These are phyloP conservation scores for Danio choprae DNA, from an alignment of 2,797 vertebrate genomes.

Conservation along the genomic window DNA sequence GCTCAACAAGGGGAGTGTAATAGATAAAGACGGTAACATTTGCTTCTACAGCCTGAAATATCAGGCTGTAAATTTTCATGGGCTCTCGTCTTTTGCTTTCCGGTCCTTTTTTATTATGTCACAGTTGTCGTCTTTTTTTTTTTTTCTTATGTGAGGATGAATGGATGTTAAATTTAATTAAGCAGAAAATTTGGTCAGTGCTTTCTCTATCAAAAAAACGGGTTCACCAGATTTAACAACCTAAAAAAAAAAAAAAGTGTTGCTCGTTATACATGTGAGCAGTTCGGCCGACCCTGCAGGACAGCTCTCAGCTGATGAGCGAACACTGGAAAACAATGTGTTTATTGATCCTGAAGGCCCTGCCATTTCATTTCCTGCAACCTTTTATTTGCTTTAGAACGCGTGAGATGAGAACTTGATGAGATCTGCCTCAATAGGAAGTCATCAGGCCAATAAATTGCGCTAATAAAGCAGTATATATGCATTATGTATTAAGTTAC, in stretches of 20 bases:
- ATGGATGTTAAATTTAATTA: constrained; percentile 81
- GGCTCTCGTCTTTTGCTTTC: constrained; percentile 68
- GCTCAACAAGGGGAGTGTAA: constrained; percentile 66
- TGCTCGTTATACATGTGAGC: constrained; percentile 74
- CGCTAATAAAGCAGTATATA: constrained; percentile 68
- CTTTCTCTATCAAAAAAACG: constrained; percentile 67
- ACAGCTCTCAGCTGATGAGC: constrained; percentile 73
- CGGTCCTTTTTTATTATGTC: constrained; percentile 49
- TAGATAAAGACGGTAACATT: constrained; percentile 49
- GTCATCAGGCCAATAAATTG: constrained; percentile 72
- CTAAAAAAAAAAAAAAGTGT: constrained; percentile 62
- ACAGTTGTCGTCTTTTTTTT: constrained; percentile 35
- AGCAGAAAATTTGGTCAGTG: constrained; percentile 77
- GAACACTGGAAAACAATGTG: constrained; percentile 76
- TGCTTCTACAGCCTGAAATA: constrained; percentile 46
- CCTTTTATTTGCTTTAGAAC: constrained; percentile 71
- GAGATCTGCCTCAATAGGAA: constrained; percentile 69
- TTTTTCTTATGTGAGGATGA: constrained; percentile 64
- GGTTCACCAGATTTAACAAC: constrained; percentile 67
- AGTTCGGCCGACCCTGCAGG: constrained; percentile 70
- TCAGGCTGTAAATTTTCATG: constrained; percentile 78
- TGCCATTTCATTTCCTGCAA: constrained; percentile 75
- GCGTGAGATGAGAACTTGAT: constrained; percentile 70
- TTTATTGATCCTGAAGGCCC: constrained; percentile 79
- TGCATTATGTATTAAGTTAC: constrained; percentile 29